Conservation (phyloP, 2,797 vertebrate species). For the Enteromius argenteus region DNA sequence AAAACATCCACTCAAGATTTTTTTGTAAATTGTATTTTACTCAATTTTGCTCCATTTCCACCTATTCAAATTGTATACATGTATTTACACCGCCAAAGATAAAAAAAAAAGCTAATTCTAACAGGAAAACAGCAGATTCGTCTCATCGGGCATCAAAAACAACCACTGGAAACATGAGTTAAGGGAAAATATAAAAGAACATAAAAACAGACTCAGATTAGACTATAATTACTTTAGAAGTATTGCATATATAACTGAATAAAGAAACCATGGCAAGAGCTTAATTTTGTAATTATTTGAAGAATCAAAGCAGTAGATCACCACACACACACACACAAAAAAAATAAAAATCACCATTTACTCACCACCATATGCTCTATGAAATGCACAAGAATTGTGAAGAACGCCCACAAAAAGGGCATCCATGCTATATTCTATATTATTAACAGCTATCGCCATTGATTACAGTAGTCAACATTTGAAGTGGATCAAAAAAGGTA, state of each 20-base stretch:
- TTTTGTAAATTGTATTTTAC: slow-evolving; percentile 19
- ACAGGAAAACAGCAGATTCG: slow-evolving; percentile 36
- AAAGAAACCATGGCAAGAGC: not conserved
- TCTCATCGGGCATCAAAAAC: slow-evolving; percentile 83
- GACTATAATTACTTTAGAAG: not conserved
- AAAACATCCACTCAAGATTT: not conserved
- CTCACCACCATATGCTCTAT: not conserved
- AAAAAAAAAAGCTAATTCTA: slow-evolving; percentile 52
- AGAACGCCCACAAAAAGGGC: not conserved
- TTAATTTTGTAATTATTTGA: not conserved
- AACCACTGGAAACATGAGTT: slow-evolving; percentile 78
- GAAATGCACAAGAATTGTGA: not conserved
- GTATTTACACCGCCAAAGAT: slow-evolving; percentile 73
- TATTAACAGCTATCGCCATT: not conserved
- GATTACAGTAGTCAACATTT: too few relatives aligned
- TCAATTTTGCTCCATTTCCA: slow-evolving; percentile 32
- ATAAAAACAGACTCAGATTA: not conserved
- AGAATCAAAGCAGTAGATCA: not conserved
- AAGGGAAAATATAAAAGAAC: slow-evolving; percentile 68
- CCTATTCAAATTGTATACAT: slow-evolving; percentile 29
- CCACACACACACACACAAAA: not conserved
- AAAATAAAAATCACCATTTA: not conserved
- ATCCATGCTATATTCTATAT: not conserved
- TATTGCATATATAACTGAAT: not conserved
- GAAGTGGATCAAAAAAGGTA: too few relatives aligned